These are phyloP conservation scores for Metallyticus violacea DNA, from an alignment of 2,888 invertebrate species.

Conservation along the genomic window DNA sequence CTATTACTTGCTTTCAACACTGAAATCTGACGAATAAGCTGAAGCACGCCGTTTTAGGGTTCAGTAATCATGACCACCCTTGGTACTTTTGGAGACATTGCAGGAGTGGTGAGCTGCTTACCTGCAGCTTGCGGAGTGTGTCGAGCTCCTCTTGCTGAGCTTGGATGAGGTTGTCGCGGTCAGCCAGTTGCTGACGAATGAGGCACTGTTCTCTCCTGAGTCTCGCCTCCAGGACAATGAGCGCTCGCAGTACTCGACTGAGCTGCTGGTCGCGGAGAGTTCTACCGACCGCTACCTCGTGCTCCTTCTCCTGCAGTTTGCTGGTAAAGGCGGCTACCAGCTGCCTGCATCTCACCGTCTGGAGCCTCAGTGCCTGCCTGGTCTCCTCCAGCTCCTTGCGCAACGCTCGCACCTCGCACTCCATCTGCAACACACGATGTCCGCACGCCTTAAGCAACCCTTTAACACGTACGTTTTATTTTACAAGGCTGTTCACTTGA, in stretches of 20 bases:
- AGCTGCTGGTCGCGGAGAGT: constrained; percentile 67
- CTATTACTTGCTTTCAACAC: too few relatives aligned
- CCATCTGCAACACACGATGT: constrained; percentile 57
- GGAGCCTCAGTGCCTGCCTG: constrained; percentile 62
- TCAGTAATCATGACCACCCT: too few relatives aligned
- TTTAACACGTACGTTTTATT: too few relatives aligned
- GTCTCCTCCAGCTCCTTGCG: constrained; percentile 65
- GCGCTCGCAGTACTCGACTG: constrained; percentile 64
- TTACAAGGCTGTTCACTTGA: too few relatives aligned
- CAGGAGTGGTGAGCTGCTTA: too few relatives aligned
- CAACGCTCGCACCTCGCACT: constrained; percentile 60
- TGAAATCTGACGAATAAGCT: too few relatives aligned
- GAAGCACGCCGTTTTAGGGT: too few relatives aligned
- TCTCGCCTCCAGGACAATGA: constrained; percentile 69
- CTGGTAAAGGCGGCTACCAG: constrained; percentile 63
- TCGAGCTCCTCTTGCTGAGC: constrained; percentile 67
- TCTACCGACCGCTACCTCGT: constrained; percentile 59
- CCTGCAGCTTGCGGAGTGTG: constrained; percentile 51
- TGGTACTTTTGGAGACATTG: too few relatives aligned
- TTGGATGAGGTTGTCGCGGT: constrained; percentile 69
- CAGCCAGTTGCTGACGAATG: constrained; percentile 63
- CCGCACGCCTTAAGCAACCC: too few relatives aligned
- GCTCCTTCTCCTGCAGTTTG: constrained; percentile 58
- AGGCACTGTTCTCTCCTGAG: constrained; percentile 70
- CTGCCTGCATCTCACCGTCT: constrained; percentile 66